A percentile compares a stretch with the other conserved stretches of the same genome.
Evolutionary conservation across 1,140 invertebrate genomes (phyloP).

Genomic region (Drosophila saltans): DNA sequence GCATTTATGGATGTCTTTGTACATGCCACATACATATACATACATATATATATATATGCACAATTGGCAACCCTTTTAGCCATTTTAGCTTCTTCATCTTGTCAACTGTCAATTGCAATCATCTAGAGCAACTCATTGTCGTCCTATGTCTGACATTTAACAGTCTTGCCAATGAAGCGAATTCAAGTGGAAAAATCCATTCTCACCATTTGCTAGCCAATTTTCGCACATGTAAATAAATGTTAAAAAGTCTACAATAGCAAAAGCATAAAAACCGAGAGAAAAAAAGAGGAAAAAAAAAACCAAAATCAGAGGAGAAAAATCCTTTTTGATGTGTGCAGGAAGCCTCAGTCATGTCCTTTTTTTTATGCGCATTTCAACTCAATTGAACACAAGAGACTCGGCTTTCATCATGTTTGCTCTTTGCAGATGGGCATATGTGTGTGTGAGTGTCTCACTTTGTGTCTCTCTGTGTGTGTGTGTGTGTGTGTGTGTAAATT

Average conservation of each 20-base stretch:
- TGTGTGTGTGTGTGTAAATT: conserved; percentile 44
- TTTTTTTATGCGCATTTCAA: conserved; percentile 20
- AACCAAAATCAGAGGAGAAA: conserved; percentile 62
- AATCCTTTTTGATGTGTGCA: conserved; percentile 45
- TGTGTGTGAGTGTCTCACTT: conserved; percentile 19
- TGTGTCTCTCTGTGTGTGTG: conserved; percentile 2
- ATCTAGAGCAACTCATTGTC: conserved; percentile 13
- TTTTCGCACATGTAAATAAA: conserved; percentile 24
- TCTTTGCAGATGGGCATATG: conserved; percentile 10
- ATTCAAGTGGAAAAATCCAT: conserved; percentile 25
- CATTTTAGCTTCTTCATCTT: conserved; percentile 7
- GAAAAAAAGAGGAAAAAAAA: conserved; percentile 40
- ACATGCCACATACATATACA: background rate
- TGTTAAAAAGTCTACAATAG: conserved; percentile 31
- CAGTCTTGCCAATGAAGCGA: conserved; percentile 17
- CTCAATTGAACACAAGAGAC: conserved; percentile 23
- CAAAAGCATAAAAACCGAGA: background rate
- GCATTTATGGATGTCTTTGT: no score
- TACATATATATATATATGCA: background rate
- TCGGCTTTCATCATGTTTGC: conserved; percentile 17
- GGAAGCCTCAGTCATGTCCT: conserved; percentile 23
- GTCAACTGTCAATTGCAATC: conserved; percentile 23
- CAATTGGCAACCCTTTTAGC: conserved; percentile 17
- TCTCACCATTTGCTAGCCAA: conserved; percentile 13
- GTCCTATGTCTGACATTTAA: background rate